These are phyloP conservation scores for Palythoa caribaeorum DNA, from an alignment of 92 coral and sea anemone species.

Conservation along the genomic window DNA sequence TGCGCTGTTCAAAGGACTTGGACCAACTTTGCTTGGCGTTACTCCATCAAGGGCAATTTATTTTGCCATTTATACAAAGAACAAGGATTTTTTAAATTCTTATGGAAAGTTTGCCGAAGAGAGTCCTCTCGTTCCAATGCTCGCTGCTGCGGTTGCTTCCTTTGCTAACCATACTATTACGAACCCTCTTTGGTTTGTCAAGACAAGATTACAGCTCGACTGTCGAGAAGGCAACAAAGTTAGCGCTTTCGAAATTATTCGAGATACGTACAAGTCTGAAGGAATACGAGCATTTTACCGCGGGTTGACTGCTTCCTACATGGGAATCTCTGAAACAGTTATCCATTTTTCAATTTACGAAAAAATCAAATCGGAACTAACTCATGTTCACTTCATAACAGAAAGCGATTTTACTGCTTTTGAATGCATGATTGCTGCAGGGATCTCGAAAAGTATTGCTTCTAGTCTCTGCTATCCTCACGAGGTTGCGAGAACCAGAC, in stretches of 20 bases:
- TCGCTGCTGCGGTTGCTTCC: constrained; percentile 89
- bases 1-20: constrained; percentile 89
- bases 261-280: constrained; percentile 83
- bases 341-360: constrained; percentile 95
- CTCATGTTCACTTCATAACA: constrained; percentile 55
- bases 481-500: constrained; percentile 94
- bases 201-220: constrained; percentile 93
- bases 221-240: constrained; percentile 67
- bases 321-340: constrained; percentile 95
- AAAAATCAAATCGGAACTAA: constrained; percentile 67
- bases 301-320: constrained; percentile 94
- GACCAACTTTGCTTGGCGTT: constrained; percentile 86
- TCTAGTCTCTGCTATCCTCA: constrained; percentile 93
- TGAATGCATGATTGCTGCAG: constrained; percentile 92
- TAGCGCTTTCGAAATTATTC: constrained; percentile 69
- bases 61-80: constrained; percentile 85
- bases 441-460: constrained; percentile 89
- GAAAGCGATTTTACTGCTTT: constrained; percentile 66
- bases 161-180: constrained; percentile 89
- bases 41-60: constrained; percentile 94
- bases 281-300: constrained; percentile 94
- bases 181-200: constrained; percentile 95
- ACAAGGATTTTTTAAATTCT: constrained; percentile 75
- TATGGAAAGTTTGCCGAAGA: constrained; percentile 74
- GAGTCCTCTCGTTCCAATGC: constrained; percentile 79